Evolutionary conservation across 2,113 vertebrate genomes (phyloP).

Genomic region (Otolemur garnettii): DNA sequence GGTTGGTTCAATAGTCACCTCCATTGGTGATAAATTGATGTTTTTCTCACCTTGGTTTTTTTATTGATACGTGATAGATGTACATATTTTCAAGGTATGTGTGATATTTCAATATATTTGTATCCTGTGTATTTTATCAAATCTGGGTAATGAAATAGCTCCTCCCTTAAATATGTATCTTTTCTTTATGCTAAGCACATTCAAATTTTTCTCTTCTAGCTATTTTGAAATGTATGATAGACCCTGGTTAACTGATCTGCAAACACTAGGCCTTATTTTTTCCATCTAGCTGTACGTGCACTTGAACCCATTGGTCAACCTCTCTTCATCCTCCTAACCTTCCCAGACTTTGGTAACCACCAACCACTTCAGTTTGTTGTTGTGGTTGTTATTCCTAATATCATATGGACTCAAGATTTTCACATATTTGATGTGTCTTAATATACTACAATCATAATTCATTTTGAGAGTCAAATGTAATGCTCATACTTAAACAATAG

Average conservation of each 20-base stretch:
- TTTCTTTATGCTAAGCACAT: neutral
- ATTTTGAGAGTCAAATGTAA: neutral
- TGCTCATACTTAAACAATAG: neutral
- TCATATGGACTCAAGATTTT: neutral
- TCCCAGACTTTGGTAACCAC: neutral
- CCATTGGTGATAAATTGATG: neutral
- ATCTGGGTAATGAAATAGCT: neutral
- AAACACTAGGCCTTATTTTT: neutral
- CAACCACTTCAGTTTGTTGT: neutral
- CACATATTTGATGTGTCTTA: neutral
- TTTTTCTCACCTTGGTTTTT: constrained; percentile 22
- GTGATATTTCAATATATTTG: neutral
- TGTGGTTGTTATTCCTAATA: neutral
- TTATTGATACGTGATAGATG: neutral
- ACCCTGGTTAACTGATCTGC: neutral
- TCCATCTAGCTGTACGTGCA: neutral
- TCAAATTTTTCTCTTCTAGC: neutral
- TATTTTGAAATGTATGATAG: neutral
- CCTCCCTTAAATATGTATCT: neutral
- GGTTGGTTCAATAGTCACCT: neutral
- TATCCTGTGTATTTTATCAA: neutral
- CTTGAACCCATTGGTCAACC: neutral
- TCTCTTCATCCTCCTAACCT: neutral
- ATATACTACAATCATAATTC: neutral
- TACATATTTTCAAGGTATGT: neutral